Evolutionary conservation across 2,888 invertebrate genomes (phyloP), one percentile per base, ranked within the genome.

Genomic region (Mongoloraphidia duomilia): DNA sequence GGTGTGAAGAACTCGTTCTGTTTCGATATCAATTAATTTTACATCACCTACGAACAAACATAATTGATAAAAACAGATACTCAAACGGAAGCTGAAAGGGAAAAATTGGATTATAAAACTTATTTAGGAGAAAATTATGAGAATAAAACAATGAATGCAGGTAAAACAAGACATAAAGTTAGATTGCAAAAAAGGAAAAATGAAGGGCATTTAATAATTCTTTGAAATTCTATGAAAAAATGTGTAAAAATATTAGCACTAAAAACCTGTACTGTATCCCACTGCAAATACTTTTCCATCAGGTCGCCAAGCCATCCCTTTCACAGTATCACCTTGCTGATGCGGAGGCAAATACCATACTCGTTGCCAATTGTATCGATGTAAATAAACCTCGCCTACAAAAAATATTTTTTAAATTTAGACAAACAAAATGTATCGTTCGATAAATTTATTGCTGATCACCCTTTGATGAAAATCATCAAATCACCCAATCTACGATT

Each of bases 311-410:
- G 88, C 82, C 62, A 96, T 75, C 10, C 84, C 82, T 52, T 76
- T 78, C 1, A 91, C 87, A 38, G 73, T 74, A 13, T 81, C 71
- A 59, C 79, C 79, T 63, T 93, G 90, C 54, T 79, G 79, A 5
- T 82, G 83, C 3, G 92, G 80, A 44, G 79, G 73, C 54, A 92
- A 72, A 48, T 79, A 78, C 84, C 94, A 94, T 9, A 94, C 92
- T 67, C 87, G 84, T 63, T 94, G 91, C 93, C 93, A 94, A 50
- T 88, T 87, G 35, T 95, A 71, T 54, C 95, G 78, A 63, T 94
- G 90, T 41, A 95, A 76, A 50, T 86, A 78, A 8, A 92, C 82
- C 71, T 91, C 91, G 51, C 91, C 91, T 89, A 55, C 47, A 68
- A 67, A 56, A 49, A 47, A 48, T 14, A 49, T 39, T 40, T 39